Evolutionary conservation across 2,888 invertebrate genomes (phyloP).

Genomic region (Lepetodrilus schrolli): DNA sequence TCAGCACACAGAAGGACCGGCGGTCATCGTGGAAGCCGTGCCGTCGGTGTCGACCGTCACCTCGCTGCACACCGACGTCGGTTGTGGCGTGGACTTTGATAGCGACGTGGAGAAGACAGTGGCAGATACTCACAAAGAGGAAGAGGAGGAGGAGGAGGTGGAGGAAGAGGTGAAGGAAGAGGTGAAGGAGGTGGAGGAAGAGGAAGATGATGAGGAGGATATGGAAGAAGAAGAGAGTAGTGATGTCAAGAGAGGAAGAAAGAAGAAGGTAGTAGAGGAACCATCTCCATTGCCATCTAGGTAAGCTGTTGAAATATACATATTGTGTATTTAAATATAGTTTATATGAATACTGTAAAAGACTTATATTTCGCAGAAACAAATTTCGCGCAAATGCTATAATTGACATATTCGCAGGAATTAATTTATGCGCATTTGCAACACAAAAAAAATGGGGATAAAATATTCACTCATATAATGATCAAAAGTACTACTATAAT

Average conservation of each 20-base stretch:
- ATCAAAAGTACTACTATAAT: too few species aligned
- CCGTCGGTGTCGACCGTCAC: slow-evolving; percentile 19
- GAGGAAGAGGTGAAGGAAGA: slow-evolving; percentile 25
- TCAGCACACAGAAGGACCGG: too few species aligned
- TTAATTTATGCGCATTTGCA: too few species aligned
- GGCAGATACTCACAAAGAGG: neutral
- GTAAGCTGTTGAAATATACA: slow-evolving; percentile 9
- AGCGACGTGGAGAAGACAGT: slow-evolving; percentile 28
- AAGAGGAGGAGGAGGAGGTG: neutral
- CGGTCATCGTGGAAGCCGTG: slow-evolving; percentile 41
- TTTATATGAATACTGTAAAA: too few species aligned
- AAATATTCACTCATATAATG: too few species aligned
- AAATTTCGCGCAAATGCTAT: too few species aligned
- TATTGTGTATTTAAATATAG: neutral
- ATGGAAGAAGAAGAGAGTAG: neutral
- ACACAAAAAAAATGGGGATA: too few species aligned
- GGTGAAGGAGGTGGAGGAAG: neutral
- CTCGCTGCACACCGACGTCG: slow-evolving; percentile 23
- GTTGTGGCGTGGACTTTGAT: slow-evolving; percentile 16
- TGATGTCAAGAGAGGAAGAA: slow-evolving; percentile 1
- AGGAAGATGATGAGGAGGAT: neutral
- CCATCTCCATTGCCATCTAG: slow-evolving; percentile 15
- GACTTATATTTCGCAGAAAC: too few species aligned
- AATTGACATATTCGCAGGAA: too few species aligned
- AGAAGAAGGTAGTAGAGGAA: neutral